These are phyloP conservation scores for Urosaurus nigricauda DNA, from an alignment of 2,797 vertebrate genomes.

Conservation along the genomic window DNA sequence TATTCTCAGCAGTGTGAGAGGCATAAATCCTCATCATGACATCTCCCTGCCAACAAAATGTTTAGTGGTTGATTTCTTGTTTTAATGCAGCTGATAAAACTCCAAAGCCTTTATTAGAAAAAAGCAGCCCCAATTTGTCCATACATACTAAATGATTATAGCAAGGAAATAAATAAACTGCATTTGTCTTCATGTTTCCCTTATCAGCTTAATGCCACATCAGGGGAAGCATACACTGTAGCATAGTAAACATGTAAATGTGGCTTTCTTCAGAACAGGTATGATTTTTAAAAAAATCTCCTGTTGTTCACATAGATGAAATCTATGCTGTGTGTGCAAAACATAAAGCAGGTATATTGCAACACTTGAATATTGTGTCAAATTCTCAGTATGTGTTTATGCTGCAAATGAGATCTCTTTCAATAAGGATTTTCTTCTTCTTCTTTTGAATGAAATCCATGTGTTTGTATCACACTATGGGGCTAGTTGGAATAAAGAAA, in stretches of 20 bases:
- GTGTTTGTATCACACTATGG: constrained; percentile 16
- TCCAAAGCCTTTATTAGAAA: background rate
- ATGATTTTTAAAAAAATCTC: constrained; percentile 5
- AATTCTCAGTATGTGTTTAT: background rate
- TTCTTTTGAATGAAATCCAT: constrained; percentile 7
- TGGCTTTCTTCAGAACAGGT: constrained; percentile 23
- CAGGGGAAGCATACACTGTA: constrained; percentile 15
- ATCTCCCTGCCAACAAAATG: background rate
- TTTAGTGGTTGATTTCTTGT: background rate
- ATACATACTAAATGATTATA: constrained; percentile 24
- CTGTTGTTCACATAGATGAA: constrained; percentile 21
- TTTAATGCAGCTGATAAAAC: background rate
- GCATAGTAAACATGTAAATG: background rate
- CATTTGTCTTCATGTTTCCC: constrained; percentile 3
- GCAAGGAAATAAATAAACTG: background rate
- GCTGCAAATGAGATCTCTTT: constrained; percentile 44
- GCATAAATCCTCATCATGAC: background rate
- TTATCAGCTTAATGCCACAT: constrained; percentile 35
- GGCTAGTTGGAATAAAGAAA: constrained; percentile 16
- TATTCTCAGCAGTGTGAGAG: background rate
- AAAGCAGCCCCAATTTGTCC: background rate
- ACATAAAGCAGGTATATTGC: constrained; percentile 37
- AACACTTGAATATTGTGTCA: constrained; percentile 35
- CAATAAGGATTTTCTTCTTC: constrained; percentile 26
- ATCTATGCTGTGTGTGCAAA: constrained; percentile 26